Evolutionary conservation across 2,113 vertebrate species (phyloP), one percentile per base, ranked within the genome.

Genomic region (Pedetes capensis): DNA sequence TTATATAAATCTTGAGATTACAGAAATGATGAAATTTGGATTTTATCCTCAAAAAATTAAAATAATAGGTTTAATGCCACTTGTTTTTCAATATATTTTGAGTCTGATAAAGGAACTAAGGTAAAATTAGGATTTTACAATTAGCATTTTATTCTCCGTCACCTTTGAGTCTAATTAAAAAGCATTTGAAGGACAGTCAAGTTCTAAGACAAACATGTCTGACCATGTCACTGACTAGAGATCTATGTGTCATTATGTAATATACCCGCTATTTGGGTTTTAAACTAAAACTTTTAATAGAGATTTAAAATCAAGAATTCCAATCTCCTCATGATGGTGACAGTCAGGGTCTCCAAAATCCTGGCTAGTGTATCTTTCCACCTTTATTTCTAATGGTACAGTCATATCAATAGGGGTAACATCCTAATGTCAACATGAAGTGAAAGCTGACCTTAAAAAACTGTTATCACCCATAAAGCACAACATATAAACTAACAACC

Each of bases 221-320:
- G 51, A 51, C 51, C n/a, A n/a, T n/a, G n/a, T n/a, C n/a, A n/a
- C n/a, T n/a, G n/a, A n/a, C 51, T 51, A 51, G 14, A 51, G 8
- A 51, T 51, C 51, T 14, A 10, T 14, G 14, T 51, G n/a, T n/a
- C n/a, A n/a, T 51, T 51, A 51, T 51, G 51, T 51, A 14, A 51
- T 51, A 51, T 14, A 51, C 51, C 51, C 14, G 51, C 8, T 14
- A n/a, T 14, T 51, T 51, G 51, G 51, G 51, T 51, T 51, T 51
- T 51, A 51, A 51, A 51, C 51, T 51, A 51, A 51, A 51, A n/a
- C n/a, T 51, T 51, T 51, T 51, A 10, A 42, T n/a, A 55, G 79
- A 87, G 74, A 80, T 51, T 79, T 49, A 86, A 93, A 80, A 87
- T 53, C 74, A 87, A 42, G 91, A 87, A 80, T 87, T 64, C 64